Conservation (phyloP, 2,888 invertebrate species). For the Spodoptera exigua region DNA sequence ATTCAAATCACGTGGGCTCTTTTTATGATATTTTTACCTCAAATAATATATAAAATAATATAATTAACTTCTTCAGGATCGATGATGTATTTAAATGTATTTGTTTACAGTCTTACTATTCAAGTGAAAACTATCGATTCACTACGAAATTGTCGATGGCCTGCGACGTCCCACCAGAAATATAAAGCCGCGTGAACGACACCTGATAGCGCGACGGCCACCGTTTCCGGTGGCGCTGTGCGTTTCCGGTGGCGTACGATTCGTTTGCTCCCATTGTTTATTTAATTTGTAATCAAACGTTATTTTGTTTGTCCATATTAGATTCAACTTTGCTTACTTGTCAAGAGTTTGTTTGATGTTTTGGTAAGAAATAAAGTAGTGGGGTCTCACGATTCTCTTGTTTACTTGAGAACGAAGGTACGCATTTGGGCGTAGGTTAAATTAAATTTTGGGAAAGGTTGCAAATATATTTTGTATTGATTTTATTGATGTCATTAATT, state of each 20-base stretch:
- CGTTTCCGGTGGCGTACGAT: constrained; percentile 60
- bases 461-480: no score
- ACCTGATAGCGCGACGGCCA: constrained; percentile 67
- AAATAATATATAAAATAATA: no score
- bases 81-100: no score
- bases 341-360: constrained; percentile 31
- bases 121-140: constrained; percentile 32
- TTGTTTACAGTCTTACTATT: not conserved
- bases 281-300: constrained; percentile 71
- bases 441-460: not conserved
- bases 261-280: constrained; percentile 71
- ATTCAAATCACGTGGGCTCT: no score
- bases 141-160: constrained; percentile 27
- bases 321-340: constrained; percentile 37
- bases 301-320: constrained; percentile 52
- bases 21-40: no score
- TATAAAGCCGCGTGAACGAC: constrained; percentile 64
- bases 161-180: constrained; percentile 49
- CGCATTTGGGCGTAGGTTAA: not conserved
- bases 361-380: constrained; percentile 37
- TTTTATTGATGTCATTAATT: no score
- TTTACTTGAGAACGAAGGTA: not conserved
- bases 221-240: constrained; percentile 64
- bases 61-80: no score
- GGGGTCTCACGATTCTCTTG: constrained; percentile 1